These are phyloP conservation scores for Steinernema hermaphroditum DNA, from an alignment of 2,888 invertebrate species.

Conservation along the genomic window DNA sequence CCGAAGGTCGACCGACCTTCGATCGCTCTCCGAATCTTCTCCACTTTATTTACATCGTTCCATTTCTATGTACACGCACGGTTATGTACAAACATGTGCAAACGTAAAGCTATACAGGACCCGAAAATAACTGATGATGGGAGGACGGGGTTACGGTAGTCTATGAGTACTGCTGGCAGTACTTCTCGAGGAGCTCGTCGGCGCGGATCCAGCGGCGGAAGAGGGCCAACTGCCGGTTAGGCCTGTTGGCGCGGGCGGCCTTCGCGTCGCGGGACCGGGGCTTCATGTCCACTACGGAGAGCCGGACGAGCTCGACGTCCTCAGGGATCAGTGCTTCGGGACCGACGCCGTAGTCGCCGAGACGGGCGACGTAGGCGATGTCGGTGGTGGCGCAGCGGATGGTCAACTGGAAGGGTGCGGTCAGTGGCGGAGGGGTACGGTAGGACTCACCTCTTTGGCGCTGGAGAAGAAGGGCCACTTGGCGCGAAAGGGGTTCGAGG, in stretches of 20 bases:
- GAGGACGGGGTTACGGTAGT: not conserved
- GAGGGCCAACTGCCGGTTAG: slow-evolving; percentile 40
- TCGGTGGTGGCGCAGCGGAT: slow-evolving; percentile 9
- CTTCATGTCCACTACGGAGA: slow-evolving; percentile 35
- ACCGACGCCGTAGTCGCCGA: slow-evolving; percentile 37
- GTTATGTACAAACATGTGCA: slow-evolving; percentile 12
- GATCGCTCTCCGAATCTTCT: not conserved
- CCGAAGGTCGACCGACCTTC: slow-evolving; percentile 24
- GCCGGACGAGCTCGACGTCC: slow-evolving; percentile 36
- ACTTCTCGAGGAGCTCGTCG: slow-evolving; percentile 39
- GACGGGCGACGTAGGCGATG: slow-evolving; percentile 36
- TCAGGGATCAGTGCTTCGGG: slow-evolving; percentile 34
- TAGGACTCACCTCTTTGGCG: slow-evolving; percentile 34
- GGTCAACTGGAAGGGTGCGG: slow-evolving; percentile 36
- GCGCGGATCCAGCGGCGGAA: slow-evolving; percentile 43
- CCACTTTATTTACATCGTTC: slow-evolving; percentile 27
- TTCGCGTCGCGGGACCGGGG: slow-evolving; percentile 15
- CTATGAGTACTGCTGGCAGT: slow-evolving; percentile 39
- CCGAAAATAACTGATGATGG: slow-evolving; percentile 7
- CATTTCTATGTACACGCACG: slow-evolving; percentile 13
- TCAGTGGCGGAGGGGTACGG: not conserved
- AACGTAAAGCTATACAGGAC: slow-evolving; percentile 23
- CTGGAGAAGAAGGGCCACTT: slow-evolving; percentile 37
- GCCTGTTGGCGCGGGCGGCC: slow-evolving; percentile 35
- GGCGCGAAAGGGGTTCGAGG: not conserved